Evolutionary conservation across 2,113 vertebrate species (phyloP).

Genomic region (Bubo bubo): DNA sequence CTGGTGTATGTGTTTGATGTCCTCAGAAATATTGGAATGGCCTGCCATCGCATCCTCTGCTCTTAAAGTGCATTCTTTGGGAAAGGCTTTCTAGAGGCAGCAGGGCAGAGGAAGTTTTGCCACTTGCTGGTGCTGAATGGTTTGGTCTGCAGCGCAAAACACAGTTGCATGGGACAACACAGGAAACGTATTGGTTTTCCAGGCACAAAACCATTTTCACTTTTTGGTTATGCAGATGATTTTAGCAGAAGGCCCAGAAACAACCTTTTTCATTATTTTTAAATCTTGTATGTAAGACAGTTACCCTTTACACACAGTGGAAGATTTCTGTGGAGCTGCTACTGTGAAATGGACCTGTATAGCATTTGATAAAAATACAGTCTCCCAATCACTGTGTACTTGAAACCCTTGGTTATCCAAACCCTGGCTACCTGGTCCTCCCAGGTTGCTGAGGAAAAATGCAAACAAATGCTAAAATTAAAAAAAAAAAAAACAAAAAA

Average conservation of each 20-base stretch:
- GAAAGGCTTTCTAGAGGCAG: background rate
- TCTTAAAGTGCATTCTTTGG: background rate
- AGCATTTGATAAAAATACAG: background rate
- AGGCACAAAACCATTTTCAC: background rate
- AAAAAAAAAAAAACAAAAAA: too few species aligned
- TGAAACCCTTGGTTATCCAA: background rate
- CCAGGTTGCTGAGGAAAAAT: background rate
- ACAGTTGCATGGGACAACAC: background rate
- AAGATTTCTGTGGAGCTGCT: background rate
- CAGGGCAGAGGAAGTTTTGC: background rate
- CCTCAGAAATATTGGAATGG: background rate
- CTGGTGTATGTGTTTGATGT: background rate
- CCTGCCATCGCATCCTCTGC: background rate
- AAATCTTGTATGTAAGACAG: background rate
- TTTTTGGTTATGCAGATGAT: background rate
- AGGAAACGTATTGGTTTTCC: background rate
- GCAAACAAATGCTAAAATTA: background rate
- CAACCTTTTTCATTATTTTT: fast-evolving
- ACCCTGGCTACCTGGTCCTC: background rate
- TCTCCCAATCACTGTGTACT: background rate
- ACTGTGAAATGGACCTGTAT: background rate
- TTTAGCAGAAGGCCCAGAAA: background rate
- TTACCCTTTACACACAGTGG: background rate
- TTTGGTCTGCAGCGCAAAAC: background rate
- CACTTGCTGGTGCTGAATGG: background rate